Conservation (phyloP, 92 coral and sea anemone genomes). For the Scolanthus callimorphus region DNA sequence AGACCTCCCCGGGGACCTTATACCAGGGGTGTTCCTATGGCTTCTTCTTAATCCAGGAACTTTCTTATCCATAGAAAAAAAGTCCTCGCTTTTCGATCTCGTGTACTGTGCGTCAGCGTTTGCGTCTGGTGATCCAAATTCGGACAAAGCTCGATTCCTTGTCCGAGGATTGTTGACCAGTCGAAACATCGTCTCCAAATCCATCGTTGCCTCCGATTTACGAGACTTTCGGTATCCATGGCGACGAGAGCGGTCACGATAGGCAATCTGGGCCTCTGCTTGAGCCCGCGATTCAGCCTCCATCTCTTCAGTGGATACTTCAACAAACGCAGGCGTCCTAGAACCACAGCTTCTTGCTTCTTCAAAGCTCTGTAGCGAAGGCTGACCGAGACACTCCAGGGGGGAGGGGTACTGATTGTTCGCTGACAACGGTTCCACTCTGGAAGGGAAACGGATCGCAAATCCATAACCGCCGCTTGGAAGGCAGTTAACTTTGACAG, state of each 20-base stretch:
- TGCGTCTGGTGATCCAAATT: not conserved
- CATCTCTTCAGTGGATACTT: slow-evolving; percentile 7
- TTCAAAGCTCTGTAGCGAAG: slow-evolving; percentile 54
- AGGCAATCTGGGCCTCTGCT: not conserved
- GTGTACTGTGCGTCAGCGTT: not conserved
- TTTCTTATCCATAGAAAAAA: not conserved
- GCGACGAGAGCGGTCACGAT: not conserved
- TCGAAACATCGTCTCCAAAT: slow-evolving; percentile 33
- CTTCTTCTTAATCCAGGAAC: not conserved
- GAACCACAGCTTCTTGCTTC: slow-evolving; percentile 37
- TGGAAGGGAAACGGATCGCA: slow-evolving; percentile 72
- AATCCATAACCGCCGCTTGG: slow-evolving; percentile 84
- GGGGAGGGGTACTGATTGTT: not conserved
- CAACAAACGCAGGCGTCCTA: slow-evolving; percentile 29
- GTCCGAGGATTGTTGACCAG: slow-evolving; percentile 7
- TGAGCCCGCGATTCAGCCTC: not conserved
- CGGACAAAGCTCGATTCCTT: slow-evolving; percentile 1
- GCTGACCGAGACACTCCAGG: slow-evolving; percentile 1
- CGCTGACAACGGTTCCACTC: not conserved
- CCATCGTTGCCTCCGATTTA: not conserved
- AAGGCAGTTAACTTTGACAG: slow-evolving; percentile 69
- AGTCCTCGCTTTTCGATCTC: not conserved
- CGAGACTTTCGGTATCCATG: not conserved
- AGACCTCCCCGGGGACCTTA: not conserved
- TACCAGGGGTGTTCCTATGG: not conserved